Evolutionary conservation across 2,888 invertebrate genomes (phyloP), one percentile per base, ranked within the genome.

Genomic region (Adelognathus sp.): DNA sequence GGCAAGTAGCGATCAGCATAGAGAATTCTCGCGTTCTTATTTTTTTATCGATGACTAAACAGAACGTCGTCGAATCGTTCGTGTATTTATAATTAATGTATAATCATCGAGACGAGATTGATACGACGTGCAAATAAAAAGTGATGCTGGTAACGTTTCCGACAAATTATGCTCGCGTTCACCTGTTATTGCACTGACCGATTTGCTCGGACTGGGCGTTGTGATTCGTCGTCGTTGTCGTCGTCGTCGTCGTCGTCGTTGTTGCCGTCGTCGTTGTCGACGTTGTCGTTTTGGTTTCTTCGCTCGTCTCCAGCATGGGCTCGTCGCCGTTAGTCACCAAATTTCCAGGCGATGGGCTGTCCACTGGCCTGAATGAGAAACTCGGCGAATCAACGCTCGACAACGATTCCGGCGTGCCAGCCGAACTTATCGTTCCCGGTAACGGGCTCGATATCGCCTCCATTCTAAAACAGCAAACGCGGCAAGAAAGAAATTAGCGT

Each of bases 341-440:
- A 44, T 92, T 91, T 83, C 91, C 92, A 0, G 93, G 93, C 1
- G 93, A 93, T 3, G 93, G 93, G 86, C 93, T 93, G 86, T 94
- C 94, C 33, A 93, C 92, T 77, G 92, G 90, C 80, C 92, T 90
- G 88, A 93, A 93, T 63, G 92, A 92, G 86, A 94, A 94, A 74
- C 93, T 92, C 6, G 94, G 94, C 2, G 94, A 94, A 88, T 94
- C 94, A 1, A 93, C 93, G 84, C 94, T 94, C 18, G 94, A 94
- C 50, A 94, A 87, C 21, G 94, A 94, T 87, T 94, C 94, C 1
- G 94, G 94, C 1, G 94, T 94, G 36, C 94, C 94, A 2, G 93
- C 93, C 1, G 94, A 93, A 86, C 93, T 93, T 58, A 93, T 89
- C 1, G 93, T 93, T 58, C 93, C 93, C 70, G 93, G 92, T 69